Percentiles rank a stretch among this genome's conserved stretches.
Conservation (phyloP, 2,888 invertebrate species). For the Portevinia maculata region DNA sequence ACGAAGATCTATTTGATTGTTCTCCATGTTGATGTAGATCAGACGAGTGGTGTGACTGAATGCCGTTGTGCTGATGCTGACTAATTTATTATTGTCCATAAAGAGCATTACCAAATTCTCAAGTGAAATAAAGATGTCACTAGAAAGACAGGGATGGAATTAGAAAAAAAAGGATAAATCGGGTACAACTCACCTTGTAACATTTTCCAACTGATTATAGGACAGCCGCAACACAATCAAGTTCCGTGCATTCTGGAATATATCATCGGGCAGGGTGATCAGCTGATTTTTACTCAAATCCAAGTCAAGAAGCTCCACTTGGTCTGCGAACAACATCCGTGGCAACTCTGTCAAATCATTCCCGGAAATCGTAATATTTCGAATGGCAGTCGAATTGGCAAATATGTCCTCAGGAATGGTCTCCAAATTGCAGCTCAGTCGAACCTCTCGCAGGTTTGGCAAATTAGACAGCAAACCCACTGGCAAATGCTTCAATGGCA, state of each 20-base stretch:
- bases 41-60: slow-evolving; percentile 85
- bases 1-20: slow-evolving; percentile 84
- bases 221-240: slow-evolving; percentile 86
- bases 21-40: slow-evolving; percentile 83
- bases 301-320: slow-evolving; percentile 85
- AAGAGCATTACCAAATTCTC: slow-evolving; percentile 83
- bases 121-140: slow-evolving; percentile 82
- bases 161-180: slow-evolving; percentile 21
- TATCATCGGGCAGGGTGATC: slow-evolving; percentile 84
- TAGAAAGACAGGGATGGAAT: slow-evolving; percentile 76
- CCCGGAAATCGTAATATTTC: slow-evolving; percentile 85
- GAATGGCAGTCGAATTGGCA: slow-evolving; percentile 84
- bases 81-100: slow-evolving; percentile 84
- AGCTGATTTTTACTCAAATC: slow-evolving; percentile 88
- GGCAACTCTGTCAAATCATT: slow-evolving; percentile 86
- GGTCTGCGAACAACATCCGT: slow-evolving; percentile 85
- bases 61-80: slow-evolving; percentile 82
- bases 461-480: slow-evolving; percentile 86
- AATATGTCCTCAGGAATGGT: slow-evolving; percentile 86
- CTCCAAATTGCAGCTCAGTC: slow-evolving; percentile 85
- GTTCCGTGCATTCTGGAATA: slow-evolving; percentile 85
- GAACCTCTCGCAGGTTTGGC: slow-evolving; percentile 84
- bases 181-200: slow-evolving; percentile 85
- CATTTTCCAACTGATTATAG: slow-evolving; percentile 85
- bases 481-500: slow-evolving; percentile 85